Base-by-base conservation (phyloP, 2,113 vertebrate genomes). In the Empidonax alnorum region DNA sequence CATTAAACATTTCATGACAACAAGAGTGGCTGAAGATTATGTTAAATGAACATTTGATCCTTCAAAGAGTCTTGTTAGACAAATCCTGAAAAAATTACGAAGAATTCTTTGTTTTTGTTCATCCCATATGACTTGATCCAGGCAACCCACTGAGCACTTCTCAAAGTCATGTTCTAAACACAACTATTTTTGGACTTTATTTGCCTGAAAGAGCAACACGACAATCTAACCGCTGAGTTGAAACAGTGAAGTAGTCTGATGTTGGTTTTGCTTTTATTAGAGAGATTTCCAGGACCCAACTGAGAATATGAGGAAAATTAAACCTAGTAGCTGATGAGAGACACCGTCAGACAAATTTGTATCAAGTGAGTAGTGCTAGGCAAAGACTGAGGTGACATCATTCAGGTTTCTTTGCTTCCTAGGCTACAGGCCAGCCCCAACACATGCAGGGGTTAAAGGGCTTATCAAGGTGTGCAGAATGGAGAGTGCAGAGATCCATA, bases 261-360 rank as follows among this genome's bases (percentile, higher is more conserved):
- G 14, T 46, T 68, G 39, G 31, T 20, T 84, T 87, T 84, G 59
- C 17, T 76, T 80, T 87, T 66, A 39, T 31, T 76, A 37, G 14
- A 80, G 44, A 58, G 21, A 24, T 67, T 84, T 27, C 24, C 4
- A 72, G 58, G 15, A 68, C 10, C 4, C 0, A 0, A 5, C 0
- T 25, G 39, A 72, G 31, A 72, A 80, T n/a, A 68, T 23, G 28
- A 59, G 25, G 47, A 67, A 86, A 87, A 53, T 33, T 14, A 69
- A 56, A 41, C 47, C 67, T 41, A 5, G 14, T 66, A n/a, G 55
- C 47, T 77, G 61, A 23, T 80, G 47, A 72, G 22, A 83, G 42
- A 58, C 46, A 52, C 24, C 3, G 14, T 84, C 14, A 58, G 49
- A 18, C 31, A 84, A 84, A 72, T 72, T 37, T 62, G 44, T 72